phyloP scores from a whole-genome alignment of 2,797 vertebrate species.

The Discoglossus pictus region DNA sequence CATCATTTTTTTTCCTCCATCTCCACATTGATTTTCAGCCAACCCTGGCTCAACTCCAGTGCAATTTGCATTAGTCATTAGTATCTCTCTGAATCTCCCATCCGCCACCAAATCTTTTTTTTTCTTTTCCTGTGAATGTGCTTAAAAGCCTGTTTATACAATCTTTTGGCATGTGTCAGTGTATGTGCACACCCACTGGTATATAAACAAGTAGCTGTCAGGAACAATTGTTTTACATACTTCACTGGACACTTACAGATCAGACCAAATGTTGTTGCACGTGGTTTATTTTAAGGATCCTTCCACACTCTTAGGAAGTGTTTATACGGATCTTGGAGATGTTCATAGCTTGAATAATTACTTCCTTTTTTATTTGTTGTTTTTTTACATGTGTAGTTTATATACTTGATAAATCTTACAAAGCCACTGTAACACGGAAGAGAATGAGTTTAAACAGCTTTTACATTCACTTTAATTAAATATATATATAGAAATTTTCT shows the following conservation, averaged over 20 bases:
- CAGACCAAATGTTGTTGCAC: neutral
- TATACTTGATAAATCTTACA: too few relatives aligned
- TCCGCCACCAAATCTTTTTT: slow-evolving; percentile 12
- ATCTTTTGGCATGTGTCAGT: slow-evolving; percentile 33
- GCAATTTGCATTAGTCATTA: slow-evolving; percentile 16
- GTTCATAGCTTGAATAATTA: too few relatives aligned
- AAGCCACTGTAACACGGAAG: too few relatives aligned
- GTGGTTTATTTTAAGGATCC: slow-evolving; percentile 14
- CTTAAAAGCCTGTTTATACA: slow-evolving; percentile 20
- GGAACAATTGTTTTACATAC: slow-evolving; percentile 28
- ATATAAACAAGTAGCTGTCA: slow-evolving; percentile 47
- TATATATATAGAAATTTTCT: too few relatives aligned
- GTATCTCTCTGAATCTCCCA: neutral
- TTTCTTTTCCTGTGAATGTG: slow-evolving; percentile 16
- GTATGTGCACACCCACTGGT: slow-evolving; percentile 37
- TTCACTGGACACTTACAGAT: slow-evolving; percentile 19
- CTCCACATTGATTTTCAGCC: slow-evolving; percentile 14
- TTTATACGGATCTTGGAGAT: neutral
- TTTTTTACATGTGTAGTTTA: too few relatives aligned
- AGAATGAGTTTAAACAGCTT: too few relatives aligned
- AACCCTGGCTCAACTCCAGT: slow-evolving; percentile 6
- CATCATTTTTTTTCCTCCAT: slow-evolving; percentile 31
- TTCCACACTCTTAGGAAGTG: slow-evolving; percentile 20
- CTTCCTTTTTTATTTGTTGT: too few relatives aligned
- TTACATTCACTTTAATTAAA: too few relatives aligned